Conservation (phyloP, 2,888 invertebrate species). For the Phania funesta region DNA sequence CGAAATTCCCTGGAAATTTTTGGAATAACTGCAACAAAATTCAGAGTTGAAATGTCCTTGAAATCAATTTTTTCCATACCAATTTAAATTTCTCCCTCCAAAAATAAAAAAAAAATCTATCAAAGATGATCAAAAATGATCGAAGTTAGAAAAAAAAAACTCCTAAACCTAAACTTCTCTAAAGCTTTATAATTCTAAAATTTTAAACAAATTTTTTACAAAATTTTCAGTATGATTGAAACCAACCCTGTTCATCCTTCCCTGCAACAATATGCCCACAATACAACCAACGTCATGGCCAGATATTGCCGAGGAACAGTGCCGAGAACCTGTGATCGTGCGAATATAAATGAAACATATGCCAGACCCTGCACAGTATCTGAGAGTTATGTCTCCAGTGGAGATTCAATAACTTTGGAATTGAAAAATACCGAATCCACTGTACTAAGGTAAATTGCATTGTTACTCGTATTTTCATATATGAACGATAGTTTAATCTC, state of each 20-base stretch:
- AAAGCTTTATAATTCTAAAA: no score
- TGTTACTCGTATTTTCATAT: background rate
- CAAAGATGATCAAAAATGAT: no score
- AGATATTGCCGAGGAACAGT: slow-evolving; percentile 91
- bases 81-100: no score
- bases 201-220: no score
- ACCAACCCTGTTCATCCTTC: slow-evolving; percentile 69
- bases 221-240: slow-evolving; percentile 74
- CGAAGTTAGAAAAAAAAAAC: no score
- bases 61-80: no score
- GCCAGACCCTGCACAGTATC: slow-evolving; percentile 89
- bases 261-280: slow-evolving; percentile 83
- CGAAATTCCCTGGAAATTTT: no score
- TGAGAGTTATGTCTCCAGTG: slow-evolving; percentile 91
- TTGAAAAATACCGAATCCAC: slow-evolving; percentile 90
- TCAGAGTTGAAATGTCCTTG: no score
- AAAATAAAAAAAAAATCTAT: no score
- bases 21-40: no score
- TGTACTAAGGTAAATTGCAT: slow-evolving; percentile 85
- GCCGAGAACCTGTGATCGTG: slow-evolving; percentile 91
- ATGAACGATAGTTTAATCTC: background rate
- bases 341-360: slow-evolving; percentile 82
- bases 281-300: slow-evolving; percentile 87
- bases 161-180: no score
- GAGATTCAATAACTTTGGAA: slow-evolving; percentile 90